Base-by-base conservation (phyloP, 1,140 invertebrate genomes). In the Rhysida immarginata region DNA sequence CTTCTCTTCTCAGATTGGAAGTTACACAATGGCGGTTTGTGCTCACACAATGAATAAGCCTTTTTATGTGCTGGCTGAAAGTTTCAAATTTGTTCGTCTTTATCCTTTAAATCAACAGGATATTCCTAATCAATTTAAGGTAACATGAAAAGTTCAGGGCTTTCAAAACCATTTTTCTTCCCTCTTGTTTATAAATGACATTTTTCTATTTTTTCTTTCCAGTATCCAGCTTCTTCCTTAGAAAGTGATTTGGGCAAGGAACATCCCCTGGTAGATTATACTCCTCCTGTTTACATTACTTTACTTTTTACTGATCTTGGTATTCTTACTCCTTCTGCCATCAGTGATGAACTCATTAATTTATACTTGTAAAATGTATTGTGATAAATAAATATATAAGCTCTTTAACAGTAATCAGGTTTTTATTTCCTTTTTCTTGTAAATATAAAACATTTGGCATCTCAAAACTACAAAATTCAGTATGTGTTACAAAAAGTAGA, bases 331-430 rank as follows among this genome's bases (percentile, higher is more conserved):
- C 88, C 96, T 1, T 92, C 91, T 1, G 93, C 92, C 59, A 90
- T 98, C 14, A 94, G 91, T 72, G 94, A 97, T 66, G 91, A 96
- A 77, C 77, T 98, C 2, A 93, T 98, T 56, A 94, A 96, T 74
- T 73, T 98, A 43, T 98, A 98, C 73, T 80, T 91, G 64, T 96
- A 63, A 71, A 16, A 56, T 46, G 25, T 53, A 35, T 35, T 5
- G 5, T 35, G 83, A 73, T 18, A 74, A 75, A n/a, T 56, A 35
- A 48, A 59, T 56, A 54, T 55, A 44, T 1, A 35, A 8, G 5
- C 16, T 35, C 16, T 35, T 35, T 35, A 35, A 5, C 16, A 35
- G 29, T 35, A n/a, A n/a, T n/a, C n/a, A n/a, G n/a, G n/a, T 56
- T 24, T 20, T 41, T 13, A 41, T 14, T 58, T 11, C 18, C 80